A percentile compares a stretch with the other conserved stretches of the same genome.
These are phyloP conservation scores for Dendroctonus ponderosae DNA, from an alignment of 1,140 invertebrate species.

Conservation along the genomic window DNA sequence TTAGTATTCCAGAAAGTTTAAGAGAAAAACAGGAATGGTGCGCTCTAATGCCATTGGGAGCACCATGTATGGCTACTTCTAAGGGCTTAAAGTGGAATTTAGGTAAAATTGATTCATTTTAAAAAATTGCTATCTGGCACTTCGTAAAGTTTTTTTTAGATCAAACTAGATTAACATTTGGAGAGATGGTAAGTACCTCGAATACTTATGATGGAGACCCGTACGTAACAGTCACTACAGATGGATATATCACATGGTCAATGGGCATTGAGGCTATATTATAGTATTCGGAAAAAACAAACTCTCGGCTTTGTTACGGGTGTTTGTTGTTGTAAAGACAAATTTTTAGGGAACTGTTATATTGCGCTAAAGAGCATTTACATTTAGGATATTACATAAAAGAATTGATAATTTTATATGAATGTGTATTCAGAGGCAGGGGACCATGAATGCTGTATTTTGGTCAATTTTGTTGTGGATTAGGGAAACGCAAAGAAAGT, in stretches of 20 bases:
- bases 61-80: slow-evolving; percentile 63
- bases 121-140: neutral
- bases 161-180: slow-evolving; percentile 62
- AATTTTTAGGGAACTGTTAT: too few species aligned
- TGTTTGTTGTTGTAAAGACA: too few species aligned
- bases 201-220: slow-evolving; percentile 64
- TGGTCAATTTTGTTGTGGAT: too few species aligned
- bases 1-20: slow-evolving; percentile 60
- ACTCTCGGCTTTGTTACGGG: too few species aligned
- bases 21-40: slow-evolving; percentile 62
- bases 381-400: too few species aligned
- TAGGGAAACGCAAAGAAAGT: too few species aligned
- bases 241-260: slow-evolving; percentile 61
- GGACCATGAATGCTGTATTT: too few species aligned
- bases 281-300: slow-evolving; percentile 6
- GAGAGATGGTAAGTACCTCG: slow-evolving; percentile 75
- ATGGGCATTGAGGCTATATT: slow-evolving; percentile 57
- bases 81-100: slow-evolving; percentile 85
- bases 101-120: slow-evolving; percentile 53
- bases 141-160: slow-evolving; percentile 54
- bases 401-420: too few species aligned
- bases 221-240: slow-evolving; percentile 58
- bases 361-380: too few species aligned
- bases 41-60: slow-evolving; percentile 71
- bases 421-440: too few species aligned